phyloP scores from a whole-genome alignment of 2,797 vertebrate genomes.

The Cirrhinus molitorella region DNA sequence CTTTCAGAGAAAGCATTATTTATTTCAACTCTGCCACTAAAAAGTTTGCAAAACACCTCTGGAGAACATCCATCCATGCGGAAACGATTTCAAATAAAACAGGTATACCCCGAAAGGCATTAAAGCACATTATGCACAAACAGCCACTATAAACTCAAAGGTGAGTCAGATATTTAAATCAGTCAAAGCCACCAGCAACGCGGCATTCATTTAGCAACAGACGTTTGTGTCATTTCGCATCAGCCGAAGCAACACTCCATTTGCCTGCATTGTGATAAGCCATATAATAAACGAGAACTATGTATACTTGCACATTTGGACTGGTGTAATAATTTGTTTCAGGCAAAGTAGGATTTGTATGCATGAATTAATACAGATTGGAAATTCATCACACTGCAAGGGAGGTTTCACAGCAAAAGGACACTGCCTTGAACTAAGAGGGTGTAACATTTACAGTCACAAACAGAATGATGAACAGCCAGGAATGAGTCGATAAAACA shows the following conservation, averaged over 20 bases:
- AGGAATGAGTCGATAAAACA: background rate
- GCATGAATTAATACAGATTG: background rate
- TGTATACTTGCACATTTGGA: background rate
- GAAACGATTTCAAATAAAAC: background rate
- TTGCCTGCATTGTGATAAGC: background rate
- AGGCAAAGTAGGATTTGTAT: background rate
- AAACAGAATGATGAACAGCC: background rate
- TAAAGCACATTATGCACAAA: conserved; percentile 12
- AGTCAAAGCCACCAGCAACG: conserved; percentile 1
- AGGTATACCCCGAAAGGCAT: background rate
- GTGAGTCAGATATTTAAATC: conserved; percentile 23
- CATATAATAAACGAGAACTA: background rate
- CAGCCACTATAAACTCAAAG: background rate
- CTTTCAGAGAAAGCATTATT: background rate
- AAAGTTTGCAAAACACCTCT: background rate
- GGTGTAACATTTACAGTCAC: background rate
- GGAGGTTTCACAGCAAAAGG: background rate
- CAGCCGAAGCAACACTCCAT: background rate
- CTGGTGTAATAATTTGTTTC: background rate
- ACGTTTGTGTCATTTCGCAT: background rate
- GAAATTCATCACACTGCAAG: background rate
- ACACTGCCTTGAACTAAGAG: background rate
- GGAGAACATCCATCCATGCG: background rate
- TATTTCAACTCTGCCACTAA: background rate
- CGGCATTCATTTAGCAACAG: background rate